Percentiles rank a stretch among this genome's conserved stretches.
These are phyloP conservation scores for Picathartes gymnocephalus DNA, from an alignment of 2,113 vertebrate genomes.

Conservation along the genomic window DNA sequence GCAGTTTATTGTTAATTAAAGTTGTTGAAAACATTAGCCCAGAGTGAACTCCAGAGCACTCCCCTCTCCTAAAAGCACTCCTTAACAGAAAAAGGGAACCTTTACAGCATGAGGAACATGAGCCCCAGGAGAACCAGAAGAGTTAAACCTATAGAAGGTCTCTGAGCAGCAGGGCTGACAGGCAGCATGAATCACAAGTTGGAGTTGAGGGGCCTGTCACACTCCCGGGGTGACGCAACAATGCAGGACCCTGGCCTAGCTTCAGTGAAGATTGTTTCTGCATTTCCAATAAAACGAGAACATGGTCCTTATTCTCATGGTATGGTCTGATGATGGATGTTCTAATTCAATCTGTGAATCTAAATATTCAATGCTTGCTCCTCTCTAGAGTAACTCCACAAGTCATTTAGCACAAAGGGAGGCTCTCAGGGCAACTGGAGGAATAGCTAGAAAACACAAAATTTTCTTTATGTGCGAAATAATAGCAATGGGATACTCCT, in stretches of 20 bases:
- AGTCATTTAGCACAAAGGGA: neutral
- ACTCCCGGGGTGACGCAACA: neutral
- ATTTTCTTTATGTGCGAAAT: neutral
- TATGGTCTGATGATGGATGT: neutral
- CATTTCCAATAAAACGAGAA: neutral
- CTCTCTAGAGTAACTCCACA: neutral
- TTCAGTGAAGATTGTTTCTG: neutral
- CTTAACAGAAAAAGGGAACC: neutral
- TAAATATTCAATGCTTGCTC: neutral
- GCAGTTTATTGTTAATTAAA: neutral
- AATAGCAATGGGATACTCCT: neutral
- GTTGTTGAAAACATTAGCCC: neutral
- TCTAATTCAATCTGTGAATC: neutral
- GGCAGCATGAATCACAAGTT: neutral
- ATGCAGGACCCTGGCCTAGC: neutral
- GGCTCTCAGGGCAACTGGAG: neutral
- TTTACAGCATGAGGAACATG: fast-evolving
- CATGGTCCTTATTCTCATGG: neutral
- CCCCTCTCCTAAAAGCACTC: neutral
- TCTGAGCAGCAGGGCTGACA: neutral
- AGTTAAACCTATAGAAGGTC: neutral
- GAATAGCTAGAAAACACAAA: neutral
- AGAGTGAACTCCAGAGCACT: neutral
- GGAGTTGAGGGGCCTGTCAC: neutral
- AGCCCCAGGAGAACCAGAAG: neutral